Evolutionary conservation across 2,797 vertebrate species (phyloP), one percentile per base, ranked within the genome.

Genomic region (Artibeus jamaicensis): DNA sequence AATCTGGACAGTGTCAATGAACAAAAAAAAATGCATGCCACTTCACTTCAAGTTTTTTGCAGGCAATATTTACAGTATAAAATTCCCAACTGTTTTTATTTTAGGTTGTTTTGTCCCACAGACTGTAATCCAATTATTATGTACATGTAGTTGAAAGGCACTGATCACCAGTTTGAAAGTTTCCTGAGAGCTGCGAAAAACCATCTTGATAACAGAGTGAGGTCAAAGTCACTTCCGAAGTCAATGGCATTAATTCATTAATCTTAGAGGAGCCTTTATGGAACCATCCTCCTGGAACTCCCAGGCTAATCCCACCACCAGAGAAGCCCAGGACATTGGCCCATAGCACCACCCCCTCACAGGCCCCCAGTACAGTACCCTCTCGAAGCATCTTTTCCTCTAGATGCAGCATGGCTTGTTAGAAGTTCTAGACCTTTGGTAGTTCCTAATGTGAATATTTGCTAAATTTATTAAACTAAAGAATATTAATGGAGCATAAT

Each of bases 301-400:
- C 37, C 46, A 67, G 24, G 22, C 46, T 26, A 18, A 18, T 68
- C 16, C 1, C 1, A 50, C 42, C 3, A 24, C 2, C 22, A 29
- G 34, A 53, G 50, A 2, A 62, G 11, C 42, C 84, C n/a, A 32
- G 34, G 18, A 12, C 42, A 50, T 39, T 15, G 9, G 19, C 57
- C 14, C 21, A 3, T 24, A 1, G 5, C 5, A 22, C 55, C 8
- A 9, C 46, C 3, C 0, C 22, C 0, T 10, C 5, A 7, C 2
- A 6, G 11, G 2, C 1, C 14, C 15, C 34, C 29, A 1, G 39
- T 29, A 21, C 22, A 19, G 6, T 24, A 10, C 1, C 6, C 26
- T n/a, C 9, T 5, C 50, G 12, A 34, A 9, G 6, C 14, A 5
- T 6, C n/a, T 88, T 91, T 26, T 50, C 4, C 18, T 57, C 6